Evolutionary conservation across 2,888 invertebrate species (phyloP), one percentile per base, ranked within the genome.

Genomic region (Chrysolina americana): DNA sequence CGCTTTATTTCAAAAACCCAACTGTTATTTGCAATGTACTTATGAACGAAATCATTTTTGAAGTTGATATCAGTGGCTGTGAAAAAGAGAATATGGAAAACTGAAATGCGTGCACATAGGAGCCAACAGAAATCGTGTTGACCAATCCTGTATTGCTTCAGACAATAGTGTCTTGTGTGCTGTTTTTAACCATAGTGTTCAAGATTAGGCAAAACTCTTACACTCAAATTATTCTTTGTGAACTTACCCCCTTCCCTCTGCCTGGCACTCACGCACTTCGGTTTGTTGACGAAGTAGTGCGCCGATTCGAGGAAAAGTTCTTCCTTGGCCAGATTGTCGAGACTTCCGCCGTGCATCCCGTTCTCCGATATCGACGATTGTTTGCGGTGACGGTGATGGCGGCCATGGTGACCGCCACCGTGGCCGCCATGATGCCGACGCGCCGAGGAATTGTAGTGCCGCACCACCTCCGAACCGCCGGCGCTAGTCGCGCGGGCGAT

Each of bases 191-290:
- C n/a, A n/a, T n/a, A n/a, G n/a, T n/a, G n/a, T n/a, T n/a, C n/a
- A n/a, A n/a, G n/a, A n/a, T n/a, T n/a, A n/a, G n/a, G n/a, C n/a
- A n/a, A n/a, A n/a, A n/a, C n/a, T n/a, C n/a, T n/a, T n/a, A n/a
- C n/a, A n/a, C n/a, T n/a, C n/a, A n/a, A n/a, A n/a, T n/a, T n/a
- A n/a, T 36, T 36, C 36, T 36, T 36, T 36, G 36, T 8, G 21
- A 15, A 82, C 85, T 82, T 77, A 86, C 93, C 93, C 75, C 93
- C 93, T 87, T 93, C 93, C 50, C 92, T 89, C 85, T 92, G 92
- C 48, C 88, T 79, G 10, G 88, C 85, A 72, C 87, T 87, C 47
- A 88, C 88, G n/a, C 85, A 84, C 75, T 87, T 87, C 76, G 81
- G 83, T 66, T 83, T 83, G 65, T 85, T 78, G 50, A 80, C 75